Percentiles rank a stretch among this genome's conserved stretches.
phyloP scores from a whole-genome alignment of 1,140 invertebrate species.

The Pararge aegeria region DNA sequence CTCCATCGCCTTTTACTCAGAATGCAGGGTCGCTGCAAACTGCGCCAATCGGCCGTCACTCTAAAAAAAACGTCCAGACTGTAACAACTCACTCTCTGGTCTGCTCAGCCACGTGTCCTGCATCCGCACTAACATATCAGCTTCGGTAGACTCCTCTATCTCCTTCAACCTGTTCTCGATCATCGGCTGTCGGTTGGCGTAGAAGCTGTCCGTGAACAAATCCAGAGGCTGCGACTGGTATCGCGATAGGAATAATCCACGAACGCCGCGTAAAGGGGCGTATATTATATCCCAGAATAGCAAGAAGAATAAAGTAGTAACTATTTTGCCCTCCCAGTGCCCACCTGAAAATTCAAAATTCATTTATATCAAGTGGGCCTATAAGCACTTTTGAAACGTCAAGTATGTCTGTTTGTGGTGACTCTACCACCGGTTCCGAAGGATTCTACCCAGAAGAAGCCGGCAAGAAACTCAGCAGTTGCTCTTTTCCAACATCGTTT shows the following conservation, averaged over 20 bases:
- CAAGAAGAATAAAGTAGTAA: slow-evolving; percentile 83
- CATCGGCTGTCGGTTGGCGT: slow-evolving; percentile 78
- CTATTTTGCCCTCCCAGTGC: slow-evolving; percentile 86
- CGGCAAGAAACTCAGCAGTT: too few species aligned
- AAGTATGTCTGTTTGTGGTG: too few species aligned
- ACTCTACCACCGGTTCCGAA: too few species aligned
- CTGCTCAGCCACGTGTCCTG: slow-evolving; percentile 58
- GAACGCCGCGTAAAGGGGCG: slow-evolving; percentile 64
- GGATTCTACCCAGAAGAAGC: too few species aligned
- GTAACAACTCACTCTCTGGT: slow-evolving; percentile 52
- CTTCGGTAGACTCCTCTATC: slow-evolving; percentile 58
- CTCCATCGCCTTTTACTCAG: too few species aligned
- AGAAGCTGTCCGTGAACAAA: slow-evolving; percentile 83
- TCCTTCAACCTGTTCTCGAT: slow-evolving; percentile 80
- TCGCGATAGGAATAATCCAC: slow-evolving; percentile 83
- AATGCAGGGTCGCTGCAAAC: too few species aligned
- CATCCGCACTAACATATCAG: slow-evolving; percentile 65
- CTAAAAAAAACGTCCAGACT: background rate
- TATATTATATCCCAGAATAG: slow-evolving; percentile 91
- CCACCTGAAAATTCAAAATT: slow-evolving; percentile 48
- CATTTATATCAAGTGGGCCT: too few species aligned
- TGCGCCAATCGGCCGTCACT: too few species aligned
- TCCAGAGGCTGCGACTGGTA: slow-evolving; percentile 87
- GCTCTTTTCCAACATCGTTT: too few species aligned
- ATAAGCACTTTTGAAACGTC: too few species aligned